Evolutionary conservation across 2,797 vertebrate genomes (phyloP), one percentile per base, ranked within the genome.

Genomic region (Esox masquinongy): DNA sequence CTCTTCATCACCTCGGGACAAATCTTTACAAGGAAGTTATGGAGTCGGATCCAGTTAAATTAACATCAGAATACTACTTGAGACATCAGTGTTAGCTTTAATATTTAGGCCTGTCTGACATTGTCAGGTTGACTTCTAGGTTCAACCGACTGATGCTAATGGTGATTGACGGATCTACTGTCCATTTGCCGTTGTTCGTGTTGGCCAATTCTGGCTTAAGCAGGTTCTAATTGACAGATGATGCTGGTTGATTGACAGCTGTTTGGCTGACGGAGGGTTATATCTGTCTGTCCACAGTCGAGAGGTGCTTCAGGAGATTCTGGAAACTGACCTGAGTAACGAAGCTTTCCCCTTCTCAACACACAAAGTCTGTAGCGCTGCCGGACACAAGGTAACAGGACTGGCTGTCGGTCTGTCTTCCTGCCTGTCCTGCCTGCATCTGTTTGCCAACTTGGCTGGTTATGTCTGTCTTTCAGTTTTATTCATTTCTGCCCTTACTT

Each of bases 271-370:
- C 4, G 63, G 29, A 9, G 39, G 9, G 39, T 3, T 77, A 22
- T 78, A 11, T 68, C 4, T 75, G 15, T 50, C 68, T 53, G 50
- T 85, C 56, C 31, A 0, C 91, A 99, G 97, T 83, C 96, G 96
- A 0, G 72, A 86, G 0, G 92, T 98, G 0, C 93, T 99, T 61
- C 96, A 97, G 83, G 96, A 98, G 34, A 94, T 99, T 63, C 86
- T 99, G 0, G 94, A 97, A 49, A 77, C 94, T 0, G 97, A 99
- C 87, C 94, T 99, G 83, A 96, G 95, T 85, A 93, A 98, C 0
- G 92, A 96, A 19, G 95, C 95, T 15, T 99, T 99, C 80, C 96
- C 97, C 0, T 99, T 99, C 93, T 99, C 97, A 19, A 95, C 95
- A 1, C 97, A 99, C 92, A 95, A 94, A 85, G 86, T 98, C 47